Evolutionary conservation across 1,140 invertebrate species (phyloP).

Genomic region (Papilio aristodemus): DNA sequence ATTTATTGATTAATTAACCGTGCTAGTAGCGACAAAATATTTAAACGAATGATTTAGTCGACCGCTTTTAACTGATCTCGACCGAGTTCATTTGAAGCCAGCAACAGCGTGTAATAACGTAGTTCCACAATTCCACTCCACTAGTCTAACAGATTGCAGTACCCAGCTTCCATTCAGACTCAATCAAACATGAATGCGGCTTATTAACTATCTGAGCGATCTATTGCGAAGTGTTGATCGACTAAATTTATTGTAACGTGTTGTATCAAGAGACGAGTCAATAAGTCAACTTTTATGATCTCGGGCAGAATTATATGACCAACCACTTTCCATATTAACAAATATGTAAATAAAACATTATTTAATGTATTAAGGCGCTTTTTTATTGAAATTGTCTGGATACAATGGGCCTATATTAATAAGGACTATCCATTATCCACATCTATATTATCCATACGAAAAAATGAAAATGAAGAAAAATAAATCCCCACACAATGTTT

Average conservation of each 20-base stretch:
- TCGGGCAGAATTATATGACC: too few species aligned
- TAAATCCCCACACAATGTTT: too few species aligned
- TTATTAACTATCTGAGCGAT: neutral
- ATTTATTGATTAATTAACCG: constrained; percentile 2
- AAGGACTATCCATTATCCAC: too few species aligned
- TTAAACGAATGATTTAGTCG: neutral
- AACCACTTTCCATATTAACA: too few species aligned
- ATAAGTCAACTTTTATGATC: neutral
- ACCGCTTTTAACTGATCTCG: constrained; percentile 4
- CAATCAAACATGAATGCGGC: neutral
- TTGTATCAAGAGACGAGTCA: neutral
- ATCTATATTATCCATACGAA: too few species aligned
- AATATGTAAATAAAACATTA: too few species aligned
- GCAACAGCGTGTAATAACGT: neutral
- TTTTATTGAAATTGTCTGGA: too few species aligned
- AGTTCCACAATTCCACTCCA: constrained; percentile 4
- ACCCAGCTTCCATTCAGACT: neutral
- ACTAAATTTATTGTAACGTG: neutral
- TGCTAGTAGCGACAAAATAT: neutral
- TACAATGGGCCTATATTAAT: too few species aligned
- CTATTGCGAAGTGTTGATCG: neutral
- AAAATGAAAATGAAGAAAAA: too few species aligned
- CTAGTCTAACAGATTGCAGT: neutral
- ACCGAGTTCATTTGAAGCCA: neutral
- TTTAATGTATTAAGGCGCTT: too few species aligned